phyloP scores from a whole-genome alignment of 2,113 vertebrate genomes.

The Brachypodius melanocephalos region DNA sequence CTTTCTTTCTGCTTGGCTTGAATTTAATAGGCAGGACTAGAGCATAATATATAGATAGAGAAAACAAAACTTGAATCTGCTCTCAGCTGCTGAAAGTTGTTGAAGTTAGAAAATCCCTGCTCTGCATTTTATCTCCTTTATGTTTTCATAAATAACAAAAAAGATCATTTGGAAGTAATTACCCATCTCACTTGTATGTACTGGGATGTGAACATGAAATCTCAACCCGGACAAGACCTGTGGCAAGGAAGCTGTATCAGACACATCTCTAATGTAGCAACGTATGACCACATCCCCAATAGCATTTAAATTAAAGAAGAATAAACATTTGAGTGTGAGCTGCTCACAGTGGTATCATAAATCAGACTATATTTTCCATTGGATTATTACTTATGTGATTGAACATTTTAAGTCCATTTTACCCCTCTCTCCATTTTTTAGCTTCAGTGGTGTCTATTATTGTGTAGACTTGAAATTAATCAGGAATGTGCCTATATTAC shows the following conservation, averaged over 20 bases:
- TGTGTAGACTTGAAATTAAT: not conserved
- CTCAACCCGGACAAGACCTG: not conserved
- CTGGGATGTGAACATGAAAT: not conserved
- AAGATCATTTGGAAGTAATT: not conserved
- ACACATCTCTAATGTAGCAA: not conserved
- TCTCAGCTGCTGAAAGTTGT: not conserved
- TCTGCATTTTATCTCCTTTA: not conserved
- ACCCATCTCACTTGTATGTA: not conserved
- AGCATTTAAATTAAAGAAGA: not conserved
- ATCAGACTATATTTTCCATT: not conserved
- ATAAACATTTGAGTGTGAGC: not conserved
- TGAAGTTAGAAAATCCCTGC: not conserved
- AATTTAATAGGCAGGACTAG: constrained; percentile 52
- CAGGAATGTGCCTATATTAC: not conserved
- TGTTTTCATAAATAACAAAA: constrained; percentile 28
- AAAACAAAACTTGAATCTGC: constrained; percentile 47
- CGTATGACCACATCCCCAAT: not conserved
- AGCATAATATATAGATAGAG: not conserved
- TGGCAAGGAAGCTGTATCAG: not conserved
- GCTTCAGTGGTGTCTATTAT: not conserved
- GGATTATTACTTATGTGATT: not conserved
- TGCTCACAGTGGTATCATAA: not conserved
- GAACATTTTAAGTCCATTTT: not conserved
- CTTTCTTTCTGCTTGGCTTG: constrained; percentile 54
- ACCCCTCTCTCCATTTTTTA: not conserved